Percentiles rank a stretch among this genome's conserved stretches.
Conservation (phyloP, 2,113 vertebrate genomes). For the Sorex araneus region DNA sequence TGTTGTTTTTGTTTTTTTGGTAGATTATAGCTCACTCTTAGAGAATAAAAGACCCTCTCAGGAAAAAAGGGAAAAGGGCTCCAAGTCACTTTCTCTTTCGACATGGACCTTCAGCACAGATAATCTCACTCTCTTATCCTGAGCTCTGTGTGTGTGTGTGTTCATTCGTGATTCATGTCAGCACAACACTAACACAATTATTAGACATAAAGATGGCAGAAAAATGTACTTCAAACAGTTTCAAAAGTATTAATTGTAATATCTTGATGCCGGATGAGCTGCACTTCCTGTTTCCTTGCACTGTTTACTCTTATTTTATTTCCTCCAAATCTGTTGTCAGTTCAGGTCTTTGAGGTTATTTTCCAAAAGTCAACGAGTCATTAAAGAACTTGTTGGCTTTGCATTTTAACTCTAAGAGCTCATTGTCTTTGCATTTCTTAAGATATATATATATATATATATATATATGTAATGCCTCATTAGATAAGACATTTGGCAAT, state of each 20-base stretch:
- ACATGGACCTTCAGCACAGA: too few relatives aligned
- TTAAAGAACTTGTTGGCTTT: background rate
- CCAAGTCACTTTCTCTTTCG: too few relatives aligned
- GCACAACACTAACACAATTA: background rate
- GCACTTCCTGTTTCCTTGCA: background rate
- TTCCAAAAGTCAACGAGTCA: background rate
- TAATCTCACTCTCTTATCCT: too few relatives aligned
- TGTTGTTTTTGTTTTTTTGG: too few relatives aligned
- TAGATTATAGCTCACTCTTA: too few relatives aligned
- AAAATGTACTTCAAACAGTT: constrained; percentile 3
- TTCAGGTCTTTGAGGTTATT: background rate
- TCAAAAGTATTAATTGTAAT: background rate
- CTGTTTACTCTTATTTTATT: background rate
- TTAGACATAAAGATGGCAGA: background rate
- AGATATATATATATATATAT: background rate
- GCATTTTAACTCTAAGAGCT: background rate
- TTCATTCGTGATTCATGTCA: too few relatives aligned
- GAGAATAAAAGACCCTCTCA: too few relatives aligned
- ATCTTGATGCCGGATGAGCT: background rate
- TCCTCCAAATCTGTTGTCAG: background rate
- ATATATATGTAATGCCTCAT: background rate
- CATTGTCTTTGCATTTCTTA: background rate
- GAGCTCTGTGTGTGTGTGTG: too few relatives aligned
- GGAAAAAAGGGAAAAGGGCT: too few relatives aligned
- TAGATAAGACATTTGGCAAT: background rate